phyloP scores from a whole-genome alignment of 2,797 vertebrate species.

The Muscicapa comitata region DNA sequence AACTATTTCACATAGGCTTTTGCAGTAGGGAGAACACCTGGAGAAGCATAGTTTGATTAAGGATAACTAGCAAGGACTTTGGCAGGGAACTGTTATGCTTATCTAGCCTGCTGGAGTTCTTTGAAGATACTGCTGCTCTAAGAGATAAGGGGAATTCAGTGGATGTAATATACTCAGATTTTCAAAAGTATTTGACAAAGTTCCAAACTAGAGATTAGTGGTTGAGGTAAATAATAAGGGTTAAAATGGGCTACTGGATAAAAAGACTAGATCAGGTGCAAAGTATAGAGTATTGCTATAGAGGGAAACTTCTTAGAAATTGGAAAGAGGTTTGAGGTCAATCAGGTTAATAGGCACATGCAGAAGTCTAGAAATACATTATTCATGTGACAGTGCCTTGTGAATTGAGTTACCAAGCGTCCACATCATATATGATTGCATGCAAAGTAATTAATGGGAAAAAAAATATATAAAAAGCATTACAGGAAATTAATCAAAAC shows the following conservation, averaged over 20 bases:
- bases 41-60: constrained; percentile 41
- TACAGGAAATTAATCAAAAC: neutral
- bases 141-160: constrained; percentile 56
- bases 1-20: neutral
- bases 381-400: neutral
- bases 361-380: constrained; percentile 13
- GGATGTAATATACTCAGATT: constrained; percentile 33
- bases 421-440: neutral
- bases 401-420: neutral
- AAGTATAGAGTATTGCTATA: neutral
- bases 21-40: constrained; percentile 11
- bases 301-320: constrained; percentile 8
- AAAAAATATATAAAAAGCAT: neutral
- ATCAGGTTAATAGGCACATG: constrained; percentile 16
- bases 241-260: constrained; percentile 10
- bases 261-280: neutral
- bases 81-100: constrained; percentile 19
- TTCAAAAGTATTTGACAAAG: constrained; percentile 44
- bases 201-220: constrained; percentile 38
- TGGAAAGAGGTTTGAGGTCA: constrained; percentile 18
- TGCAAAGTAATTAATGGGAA: neutral
- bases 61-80: constrained; percentile 19
- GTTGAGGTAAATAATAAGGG: neutral
- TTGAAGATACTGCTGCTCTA: constrained; percentile 55
- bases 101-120: constrained; percentile 42